A percentile compares a stretch with the other conserved stretches of the same genome.
phyloP scores from a whole-genome alignment of 2,888 invertebrate species.

The Lithophane socia region DNA sequence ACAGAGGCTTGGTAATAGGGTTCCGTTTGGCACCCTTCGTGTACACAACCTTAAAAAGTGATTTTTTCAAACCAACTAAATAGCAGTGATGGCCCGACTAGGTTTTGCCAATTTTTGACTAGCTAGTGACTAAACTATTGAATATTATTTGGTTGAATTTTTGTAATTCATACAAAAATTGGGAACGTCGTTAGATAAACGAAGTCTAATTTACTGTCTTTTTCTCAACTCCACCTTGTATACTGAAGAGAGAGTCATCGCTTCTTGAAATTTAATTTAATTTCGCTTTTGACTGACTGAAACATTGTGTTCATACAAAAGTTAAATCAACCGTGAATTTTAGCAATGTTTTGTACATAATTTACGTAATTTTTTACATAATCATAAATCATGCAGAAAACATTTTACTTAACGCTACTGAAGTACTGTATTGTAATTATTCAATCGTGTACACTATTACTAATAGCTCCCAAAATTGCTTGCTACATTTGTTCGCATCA shows the following conservation, averaged over 20 bases:
- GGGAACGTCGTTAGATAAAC: no score
- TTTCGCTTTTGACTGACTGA: no score
- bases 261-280: neutral
- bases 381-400: slow-evolving; percentile 4
- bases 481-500: slow-evolving; percentile 21
- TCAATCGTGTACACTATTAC: slow-evolving; percentile 44
- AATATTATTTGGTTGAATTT: no score
- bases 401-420: neutral
- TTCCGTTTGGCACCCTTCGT: no score
- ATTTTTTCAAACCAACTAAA: neutral
- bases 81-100: neutral
- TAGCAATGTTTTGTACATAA: neutral
- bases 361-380: slow-evolving; percentile 15
- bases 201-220: no score
- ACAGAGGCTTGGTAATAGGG: no score
- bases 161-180: no score
- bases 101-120: neutral
- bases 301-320: neutral
- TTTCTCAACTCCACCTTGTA: no score
- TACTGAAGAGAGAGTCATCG: neutral
- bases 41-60: no score
- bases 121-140: no score
- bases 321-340: slow-evolving; percentile 7
- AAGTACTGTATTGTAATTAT: slow-evolving; percentile 10
- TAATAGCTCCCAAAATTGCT: slow-evolving; percentile 44